phyloP scores from a whole-genome alignment of 2,888 invertebrate genomes.

The Drosophila vallismaia region DNA sequence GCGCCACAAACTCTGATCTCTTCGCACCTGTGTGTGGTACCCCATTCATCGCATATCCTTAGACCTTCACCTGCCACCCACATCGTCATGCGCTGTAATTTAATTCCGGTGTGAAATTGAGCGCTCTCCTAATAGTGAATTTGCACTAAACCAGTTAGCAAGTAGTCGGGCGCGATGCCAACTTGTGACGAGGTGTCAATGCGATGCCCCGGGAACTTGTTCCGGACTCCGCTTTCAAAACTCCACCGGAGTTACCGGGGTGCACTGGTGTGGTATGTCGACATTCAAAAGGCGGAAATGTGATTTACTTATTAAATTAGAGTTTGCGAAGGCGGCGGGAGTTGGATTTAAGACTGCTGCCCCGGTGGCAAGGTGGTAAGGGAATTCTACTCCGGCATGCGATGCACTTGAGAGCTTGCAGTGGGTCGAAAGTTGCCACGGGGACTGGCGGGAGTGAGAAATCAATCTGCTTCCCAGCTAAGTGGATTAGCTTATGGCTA shows the following conservation, averaged over 20 bases:
- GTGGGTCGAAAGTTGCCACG: conserved; percentile 22
- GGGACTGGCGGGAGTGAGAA: conserved; percentile 17
- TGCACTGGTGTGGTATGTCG: conserved; percentile 24
- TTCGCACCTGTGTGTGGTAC: neutral
- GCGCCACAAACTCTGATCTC: conserved; percentile 33
- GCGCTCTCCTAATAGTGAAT: conserved; percentile 77
- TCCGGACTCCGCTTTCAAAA: conserved; percentile 11
- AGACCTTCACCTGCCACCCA: conserved; percentile 19
- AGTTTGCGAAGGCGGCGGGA: conserved; percentile 44
- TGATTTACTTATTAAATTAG: conserved; percentile 75
- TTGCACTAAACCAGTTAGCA: conserved; percentile 74
- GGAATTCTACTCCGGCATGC: neutral
- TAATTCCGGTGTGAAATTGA: conserved; percentile 74
- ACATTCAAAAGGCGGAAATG: conserved; percentile 72
- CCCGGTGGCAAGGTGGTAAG: neutral
- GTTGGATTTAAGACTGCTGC: neutral
- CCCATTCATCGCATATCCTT: neutral
- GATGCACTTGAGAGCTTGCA: conserved; percentile 43
- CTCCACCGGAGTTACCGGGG: conserved; percentile 8
- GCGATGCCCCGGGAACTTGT: conserved; percentile 57
- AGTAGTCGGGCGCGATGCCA: conserved; percentile 44
- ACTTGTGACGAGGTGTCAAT: conserved; percentile 77
- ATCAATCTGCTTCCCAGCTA: conserved; percentile 33
- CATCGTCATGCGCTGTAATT: conserved; percentile 73
- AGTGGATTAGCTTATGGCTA: conserved; percentile 45